Percentiles rank a stretch among this genome's conserved stretches.
Conservation (phyloP, 2,797 vertebrate species). For the Enteromius fasciolatus region DNA sequence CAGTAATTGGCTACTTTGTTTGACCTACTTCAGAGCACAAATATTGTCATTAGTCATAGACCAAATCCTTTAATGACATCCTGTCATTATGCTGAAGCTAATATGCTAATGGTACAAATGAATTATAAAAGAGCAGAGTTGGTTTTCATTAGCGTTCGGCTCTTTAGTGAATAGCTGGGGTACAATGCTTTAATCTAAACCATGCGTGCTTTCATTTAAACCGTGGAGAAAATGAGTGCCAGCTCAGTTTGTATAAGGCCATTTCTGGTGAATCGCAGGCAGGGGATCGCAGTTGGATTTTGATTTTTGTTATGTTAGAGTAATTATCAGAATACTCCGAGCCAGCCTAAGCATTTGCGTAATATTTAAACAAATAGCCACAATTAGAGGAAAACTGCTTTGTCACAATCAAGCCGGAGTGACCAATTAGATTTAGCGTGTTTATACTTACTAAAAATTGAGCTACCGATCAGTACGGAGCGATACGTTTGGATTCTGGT, state of each 20-base stretch:
- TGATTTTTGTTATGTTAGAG: slow-evolving; percentile 64
- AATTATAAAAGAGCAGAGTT: slow-evolving; percentile 63
- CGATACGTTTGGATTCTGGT: slow-evolving; percentile 12
- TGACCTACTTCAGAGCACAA: slow-evolving; percentile 57
- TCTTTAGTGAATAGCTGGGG: slow-evolving; percentile 48
- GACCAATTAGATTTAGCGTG: slow-evolving; percentile 45
- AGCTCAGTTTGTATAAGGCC: slow-evolving; percentile 62
- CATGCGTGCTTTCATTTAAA: slow-evolving; percentile 54
- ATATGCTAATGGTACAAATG: slow-evolving; percentile 67
- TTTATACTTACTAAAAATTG: slow-evolving; percentile 35
- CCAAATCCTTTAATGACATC: slow-evolving; percentile 65
- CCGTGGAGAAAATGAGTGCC: slow-evolving; percentile 60
- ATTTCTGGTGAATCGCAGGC: slow-evolving; percentile 56
- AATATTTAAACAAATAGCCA: slow-evolving; percentile 57
- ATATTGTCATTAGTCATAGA: slow-evolving; percentile 64
- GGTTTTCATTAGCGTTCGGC: slow-evolving; percentile 56
- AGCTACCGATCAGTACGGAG: slow-evolving; percentile 22
- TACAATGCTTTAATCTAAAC: slow-evolving; percentile 61
- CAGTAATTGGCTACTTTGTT: slow-evolving; percentile 54
- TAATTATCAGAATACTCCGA: slow-evolving; percentile 55
- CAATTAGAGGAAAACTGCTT: slow-evolving; percentile 53
- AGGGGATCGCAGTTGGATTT: slow-evolving; percentile 57
- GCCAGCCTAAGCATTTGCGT: slow-evolving; percentile 49
- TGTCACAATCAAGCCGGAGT: slow-evolving; percentile 49
- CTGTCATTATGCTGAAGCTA: slow-evolving; percentile 63